These are phyloP conservation scores for Bathynomus jamesi DNA, from an alignment of 1,140 invertebrate genomes.

Conservation along the genomic window DNA sequence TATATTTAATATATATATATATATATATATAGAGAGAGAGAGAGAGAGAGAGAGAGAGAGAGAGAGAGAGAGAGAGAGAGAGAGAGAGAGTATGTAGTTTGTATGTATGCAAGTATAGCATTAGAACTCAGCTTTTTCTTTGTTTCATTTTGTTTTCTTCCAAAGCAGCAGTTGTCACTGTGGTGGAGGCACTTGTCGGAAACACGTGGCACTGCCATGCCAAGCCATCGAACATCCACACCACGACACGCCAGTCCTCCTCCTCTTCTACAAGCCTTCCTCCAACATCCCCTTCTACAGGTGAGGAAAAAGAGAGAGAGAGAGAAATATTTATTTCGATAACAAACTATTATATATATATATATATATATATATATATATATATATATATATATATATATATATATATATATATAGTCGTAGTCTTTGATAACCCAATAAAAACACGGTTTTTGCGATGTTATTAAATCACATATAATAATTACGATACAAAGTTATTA, in stretches of 20 bases:
- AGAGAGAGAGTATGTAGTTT: too few species aligned
- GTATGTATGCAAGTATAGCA: too few species aligned
- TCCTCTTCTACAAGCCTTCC: conserved; percentile 28
- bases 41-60: too few species aligned
- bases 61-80: too few species aligned
- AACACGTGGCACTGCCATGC: conserved; percentile 28
- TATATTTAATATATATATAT: too few species aligned
- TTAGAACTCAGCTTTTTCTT: not conserved
- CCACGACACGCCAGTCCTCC: conserved; percentile 26
- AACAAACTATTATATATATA: not conserved
- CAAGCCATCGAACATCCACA: conserved; percentile 23
- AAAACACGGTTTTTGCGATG: too few species aligned
- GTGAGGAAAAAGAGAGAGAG: too few species aligned
- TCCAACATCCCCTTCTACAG: conserved; percentile 35
- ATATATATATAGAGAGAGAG: too few species aligned
- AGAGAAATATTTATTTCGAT: too few species aligned
- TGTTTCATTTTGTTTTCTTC: not conserved
- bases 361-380: not conserved
- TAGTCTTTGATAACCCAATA: not conserved
- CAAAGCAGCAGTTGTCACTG: conserved; percentile 24
- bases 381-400: not conserved
- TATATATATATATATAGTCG: not conserved
- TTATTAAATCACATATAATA: too few species aligned
- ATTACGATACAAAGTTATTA: too few species aligned
- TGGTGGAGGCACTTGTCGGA: conserved; percentile 27